Base-by-base conservation (phyloP, 2,888 invertebrate genomes). In the Nemoura dubitans region DNA sequence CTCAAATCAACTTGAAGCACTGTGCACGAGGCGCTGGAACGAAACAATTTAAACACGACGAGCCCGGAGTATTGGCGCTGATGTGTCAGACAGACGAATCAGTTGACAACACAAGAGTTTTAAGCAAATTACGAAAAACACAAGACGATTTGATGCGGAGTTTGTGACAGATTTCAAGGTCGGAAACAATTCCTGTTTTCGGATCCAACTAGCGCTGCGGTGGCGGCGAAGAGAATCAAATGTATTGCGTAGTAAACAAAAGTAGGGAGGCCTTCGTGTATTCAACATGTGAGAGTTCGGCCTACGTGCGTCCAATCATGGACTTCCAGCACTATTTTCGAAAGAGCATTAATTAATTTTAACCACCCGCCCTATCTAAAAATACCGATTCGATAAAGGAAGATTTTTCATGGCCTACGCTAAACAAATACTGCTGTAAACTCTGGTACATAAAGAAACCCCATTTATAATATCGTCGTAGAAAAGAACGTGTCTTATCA, bases 131-230 rank as follows among this genome's bases (percentile, higher is more conserved):
- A 59, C 59, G 59, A 59, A 59, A 59, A 59, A 59, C 59, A 59
- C 59, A 59, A 59, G 59, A 59, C 59, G 21, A 59, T 10, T 59
- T 59, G 59, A 59, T 59, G 59, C 59, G 59, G 59, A 59, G 59
- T 59, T 59, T 59, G 59, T 59, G 59, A 59, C 59, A 59, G 59
- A 59, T 59, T 59, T 59, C 59, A 59, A 59, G 59, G 59, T 59
- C 59, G 59, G 59, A 59, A 7, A 59, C 59, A 21, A 59, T 59
- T 59, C 59, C 59, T 59, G 59, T 59, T 59, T 59, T 59, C 14
- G 16, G 59, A 59, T 59, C 1, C 59, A 21, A 59, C 2, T 21
- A 59, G 59, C 59, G 59, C 59, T 59, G 59, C 21, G 59, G 59
- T 59, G 59, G 59, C 21, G 21, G 59, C 2, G 16, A 21, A 59